Base-by-base conservation (phyloP, 1,140 invertebrate genomes). In the Diprion similis region DNA sequence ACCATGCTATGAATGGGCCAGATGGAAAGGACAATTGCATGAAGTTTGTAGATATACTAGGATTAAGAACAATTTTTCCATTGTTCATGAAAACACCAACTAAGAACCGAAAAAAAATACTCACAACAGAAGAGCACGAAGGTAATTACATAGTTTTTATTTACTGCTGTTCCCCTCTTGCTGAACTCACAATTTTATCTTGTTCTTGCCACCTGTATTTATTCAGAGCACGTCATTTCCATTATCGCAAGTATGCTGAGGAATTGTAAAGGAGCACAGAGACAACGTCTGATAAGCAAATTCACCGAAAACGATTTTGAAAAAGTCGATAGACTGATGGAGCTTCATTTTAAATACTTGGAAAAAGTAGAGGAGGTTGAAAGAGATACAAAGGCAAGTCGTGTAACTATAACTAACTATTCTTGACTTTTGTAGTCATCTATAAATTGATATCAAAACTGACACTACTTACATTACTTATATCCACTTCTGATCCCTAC, bases 71-170 rank as follows among this genome's bases (percentile, higher is more conserved):
- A 1, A 95, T 99, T 71, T 99, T 99, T 88, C 98, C 98, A 1
- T 88, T 99, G 0, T 99, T 99, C 83, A 99, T 99, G 98, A 98
- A 99, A 89, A 99, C 98, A 0, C 98, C 98, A 7, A 96, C 94
- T 73, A 95, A 94, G 80, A 93, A 94, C 78, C 91, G 95, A 76
- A 95, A 94, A 84, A 94, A 95, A 80, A 91, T 98, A 47, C 90
- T 97, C 15, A 94, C 94, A 10, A 90, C 95, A 8, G 95, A 98
- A 84, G 96, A 98, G 85, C 95, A 98, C 79, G 97, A 99, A 92
- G 95, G 95, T 94, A 85, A 78, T 68, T 77, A 18, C n/a, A 18
- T 10, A 8, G 1, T n/a, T 66, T 66, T 66, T 66, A 37, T 37
- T 37, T 37, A 37, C 24, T 37, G 6, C 24, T 37, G 24, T 37